A percentile compares a stretch with the other conserved stretches of the same genome.
phyloP scores from a whole-genome alignment of 2,888 invertebrate species.

The Osedax fenrisi region DNA sequence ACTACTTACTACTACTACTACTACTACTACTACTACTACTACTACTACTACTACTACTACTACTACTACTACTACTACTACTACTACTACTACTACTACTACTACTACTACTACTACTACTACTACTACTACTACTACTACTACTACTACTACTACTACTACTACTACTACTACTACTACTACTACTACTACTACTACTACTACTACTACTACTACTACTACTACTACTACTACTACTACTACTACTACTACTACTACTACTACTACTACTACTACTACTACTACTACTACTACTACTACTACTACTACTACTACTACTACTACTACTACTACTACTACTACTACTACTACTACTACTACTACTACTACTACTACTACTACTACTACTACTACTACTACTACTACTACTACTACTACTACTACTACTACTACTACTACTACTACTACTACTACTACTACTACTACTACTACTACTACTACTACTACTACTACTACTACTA shows the following conservation, averaged over 20 bases:
- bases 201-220: not conserved
- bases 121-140: not conserved
- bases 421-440: not conserved
- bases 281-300: not conserved
- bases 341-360: not conserved
- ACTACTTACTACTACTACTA: too few relatives aligned
- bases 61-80: not conserved
- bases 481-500: slow-evolving; percentile 5
- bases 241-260: not conserved
- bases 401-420: slow-evolving; percentile 7
- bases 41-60: slow-evolving; percentile 10
- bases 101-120: not conserved
- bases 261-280: not conserved
- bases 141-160: not conserved
- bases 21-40: slow-evolving; percentile 7
- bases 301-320: not conserved
- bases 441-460: slow-evolving; percentile 2
- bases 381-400: slow-evolving; percentile 5
- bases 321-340: not conserved
- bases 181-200: not conserved
- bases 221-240: not conserved
- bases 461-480: slow-evolving; percentile 10
- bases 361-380: not conserved
- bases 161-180: not conserved
- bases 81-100: not conserved